These are phyloP conservation scores for Leptarthrus brevirostris DNA, from an alignment of 2,888 invertebrate genomes.

Conservation along the genomic window DNA sequence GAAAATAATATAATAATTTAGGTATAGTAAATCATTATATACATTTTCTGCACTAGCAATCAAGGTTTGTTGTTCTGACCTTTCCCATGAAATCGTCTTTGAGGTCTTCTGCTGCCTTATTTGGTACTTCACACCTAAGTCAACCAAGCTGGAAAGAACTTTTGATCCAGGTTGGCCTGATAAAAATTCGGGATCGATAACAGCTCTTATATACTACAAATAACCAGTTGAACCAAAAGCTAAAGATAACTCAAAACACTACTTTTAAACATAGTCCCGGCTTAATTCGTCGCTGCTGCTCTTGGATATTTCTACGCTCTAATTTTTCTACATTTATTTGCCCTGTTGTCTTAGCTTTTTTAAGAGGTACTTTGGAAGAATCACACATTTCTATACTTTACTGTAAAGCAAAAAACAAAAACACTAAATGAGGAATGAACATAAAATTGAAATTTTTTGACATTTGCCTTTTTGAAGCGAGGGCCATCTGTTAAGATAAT, in stretches of 20 bases:
- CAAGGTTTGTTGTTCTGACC: constrained; percentile 61
- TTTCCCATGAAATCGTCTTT: constrained; percentile 63
- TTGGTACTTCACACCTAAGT: constrained; percentile 58
- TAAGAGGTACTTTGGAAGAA: neutral
- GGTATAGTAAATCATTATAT: neutral
- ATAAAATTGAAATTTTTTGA: too few relatives aligned
- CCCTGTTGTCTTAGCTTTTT: constrained; percentile 21
- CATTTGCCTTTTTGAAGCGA: too few relatives aligned
- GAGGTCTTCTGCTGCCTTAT: constrained; percentile 56
- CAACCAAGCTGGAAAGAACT: neutral
- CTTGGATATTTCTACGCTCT: constrained; percentile 59
- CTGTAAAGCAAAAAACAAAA: too few relatives aligned
- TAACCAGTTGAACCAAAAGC: too few relatives aligned
- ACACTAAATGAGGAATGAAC: too few relatives aligned
- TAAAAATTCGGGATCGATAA: constrained; percentile 49
- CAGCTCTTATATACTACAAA: constrained; percentile 45
- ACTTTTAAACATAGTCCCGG: constrained; percentile 64
- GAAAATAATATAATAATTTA: neutral
- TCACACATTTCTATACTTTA: too few relatives aligned
- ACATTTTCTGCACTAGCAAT: constrained; percentile 46
- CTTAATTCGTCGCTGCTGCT: constrained; percentile 63
- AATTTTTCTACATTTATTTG: constrained; percentile 59
- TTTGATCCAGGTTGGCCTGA: neutral
- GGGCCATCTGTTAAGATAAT: too few relatives aligned
- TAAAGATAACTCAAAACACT: too few relatives aligned